Conservation (phyloP, 2,797 vertebrate genomes). For the Pygocentrus nattereri region DNA sequence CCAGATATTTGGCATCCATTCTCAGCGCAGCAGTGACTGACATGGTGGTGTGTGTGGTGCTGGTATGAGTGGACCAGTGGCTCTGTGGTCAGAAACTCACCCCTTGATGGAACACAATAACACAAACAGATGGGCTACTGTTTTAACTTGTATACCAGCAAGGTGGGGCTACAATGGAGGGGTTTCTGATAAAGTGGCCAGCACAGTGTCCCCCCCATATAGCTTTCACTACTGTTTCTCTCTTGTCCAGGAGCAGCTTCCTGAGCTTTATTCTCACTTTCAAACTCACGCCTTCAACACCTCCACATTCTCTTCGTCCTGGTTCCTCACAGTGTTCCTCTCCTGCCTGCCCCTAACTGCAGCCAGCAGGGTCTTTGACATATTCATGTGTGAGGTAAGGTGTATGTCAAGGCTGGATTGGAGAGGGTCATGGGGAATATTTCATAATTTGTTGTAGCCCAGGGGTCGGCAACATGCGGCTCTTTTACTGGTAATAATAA, state of each 20-base stretch:
- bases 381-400: slow-evolving; percentile 98
- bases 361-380: slow-evolving; percentile 96
- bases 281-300: slow-evolving; percentile 97
- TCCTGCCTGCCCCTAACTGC: slow-evolving; percentile 91
- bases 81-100: not conserved
- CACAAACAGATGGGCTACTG: no score
- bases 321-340: slow-evolving; percentile 98
- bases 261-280: slow-evolving; percentile 94
- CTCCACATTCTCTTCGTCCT: slow-evolving; percentile 97
- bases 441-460: no score
- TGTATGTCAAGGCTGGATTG: not conserved
- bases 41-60: no score
- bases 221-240: not conserved
- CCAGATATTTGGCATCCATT: not conserved
- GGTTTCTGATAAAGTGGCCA: no score
- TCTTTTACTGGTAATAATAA: no score
- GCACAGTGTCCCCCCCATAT: no score
- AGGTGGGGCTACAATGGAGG: not conserved
- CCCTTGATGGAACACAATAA: not conserved
- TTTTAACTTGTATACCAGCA: not conserved
- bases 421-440: not conserved
- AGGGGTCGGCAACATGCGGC: no score
- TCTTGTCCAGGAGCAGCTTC: slow-evolving; percentile 87
- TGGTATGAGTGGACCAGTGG: not conserved
- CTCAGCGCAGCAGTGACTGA: not conserved